Evolutionary conservation across 2,888 invertebrate genomes (phyloP).

Genomic region (Drosophila incognita): DNA sequence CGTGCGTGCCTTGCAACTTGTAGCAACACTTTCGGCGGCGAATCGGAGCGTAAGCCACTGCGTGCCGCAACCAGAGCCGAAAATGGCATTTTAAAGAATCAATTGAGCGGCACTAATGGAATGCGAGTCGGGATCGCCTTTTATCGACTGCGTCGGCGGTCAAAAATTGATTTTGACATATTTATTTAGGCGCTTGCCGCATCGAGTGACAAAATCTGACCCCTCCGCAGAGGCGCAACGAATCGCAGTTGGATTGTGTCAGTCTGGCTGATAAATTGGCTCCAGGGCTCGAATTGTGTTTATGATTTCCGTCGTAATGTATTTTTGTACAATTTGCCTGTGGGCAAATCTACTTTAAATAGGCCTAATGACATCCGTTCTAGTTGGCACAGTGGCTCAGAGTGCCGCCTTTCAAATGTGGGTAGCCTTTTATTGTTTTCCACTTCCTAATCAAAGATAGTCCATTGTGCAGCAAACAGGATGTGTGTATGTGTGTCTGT

Average conservation of each 20-base stretch:
- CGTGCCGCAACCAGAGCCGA: slow-evolving; percentile 9
- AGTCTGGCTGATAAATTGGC: slow-evolving; percentile 53
- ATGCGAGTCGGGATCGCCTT: slow-evolving; percentile 37
- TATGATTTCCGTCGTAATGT: slow-evolving; percentile 50
- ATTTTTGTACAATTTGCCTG: slow-evolving; percentile 51
- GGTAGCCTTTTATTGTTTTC: slow-evolving; percentile 78
- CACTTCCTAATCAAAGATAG: slow-evolving; percentile 80
- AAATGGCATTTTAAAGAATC: slow-evolving; percentile 60
- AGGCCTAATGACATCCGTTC: slow-evolving; percentile 79
- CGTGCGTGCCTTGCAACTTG: slow-evolving; percentile 7
- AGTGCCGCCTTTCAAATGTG: slow-evolving; percentile 60
- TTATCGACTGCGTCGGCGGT: slow-evolving; percentile 48
- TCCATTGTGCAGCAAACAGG: slow-evolving; percentile 60
- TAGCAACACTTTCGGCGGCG: not conserved
- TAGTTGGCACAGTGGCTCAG: slow-evolving; percentile 29
- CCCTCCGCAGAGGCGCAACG: slow-evolving; percentile 64
- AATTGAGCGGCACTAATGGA: slow-evolving; percentile 74
- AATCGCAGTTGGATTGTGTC: slow-evolving; percentile 55
- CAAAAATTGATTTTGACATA: slow-evolving; percentile 71
- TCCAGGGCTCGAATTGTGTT: slow-evolving; percentile 41
- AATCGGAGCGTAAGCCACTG: slow-evolving; percentile 25
- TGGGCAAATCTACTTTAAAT: slow-evolving; percentile 72
- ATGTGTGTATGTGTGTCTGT: slow-evolving; percentile 44
- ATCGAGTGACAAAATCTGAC: slow-evolving; percentile 59
- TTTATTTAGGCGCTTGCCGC: slow-evolving; percentile 67